Evolutionary conservation across 1,140 invertebrate species (phyloP).

Genomic region (Apis laboriosa): DNA sequence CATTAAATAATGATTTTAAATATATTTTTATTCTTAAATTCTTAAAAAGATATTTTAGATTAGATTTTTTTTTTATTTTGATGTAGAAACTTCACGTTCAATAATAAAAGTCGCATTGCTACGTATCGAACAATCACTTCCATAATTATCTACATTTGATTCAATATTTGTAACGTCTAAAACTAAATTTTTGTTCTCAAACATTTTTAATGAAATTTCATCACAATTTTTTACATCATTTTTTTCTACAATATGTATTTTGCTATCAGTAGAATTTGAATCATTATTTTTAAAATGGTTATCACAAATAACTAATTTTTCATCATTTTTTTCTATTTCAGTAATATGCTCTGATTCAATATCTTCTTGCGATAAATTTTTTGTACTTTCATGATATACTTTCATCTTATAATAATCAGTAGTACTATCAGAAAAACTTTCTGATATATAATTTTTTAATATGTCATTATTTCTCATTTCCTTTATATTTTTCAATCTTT

Average conservation of each 20-base stretch:
- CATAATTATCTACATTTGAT: conserved; percentile 25
- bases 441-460: conserved; percentile 43
- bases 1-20: conserved; percentile 6
- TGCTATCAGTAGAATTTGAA: conserved; percentile 61
- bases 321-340: conserved; percentile 1
- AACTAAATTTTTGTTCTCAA: conserved; percentile 48
- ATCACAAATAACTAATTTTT: conserved; percentile 15
- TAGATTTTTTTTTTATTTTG: conserved; percentile 60
- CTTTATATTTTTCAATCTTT: conserved; percentile 56
- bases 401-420: conserved; percentile 32
- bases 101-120: conserved; percentile 76
- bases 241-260: conserved; percentile 72
- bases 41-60: conserved; percentile 9
- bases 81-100: conserved; percentile 69
- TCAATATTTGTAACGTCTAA: conserved; percentile 13
- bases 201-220: conserved; percentile 46
- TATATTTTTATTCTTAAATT: background rate
- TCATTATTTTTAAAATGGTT: conserved; percentile 32
- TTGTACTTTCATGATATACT: conserved; percentile 1
- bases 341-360: conserved; percentile 4
- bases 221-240: conserved; percentile 36
- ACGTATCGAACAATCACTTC: conserved; percentile 60
- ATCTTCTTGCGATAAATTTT: background rate
- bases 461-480: conserved; percentile 2
- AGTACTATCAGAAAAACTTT: conserved; percentile 61